A percentile compares a stretch with the other conserved stretches of the same genome.
Evolutionary conservation across 2,113 vertebrate species (phyloP).

Genomic region (Morone chrysops): DNA sequence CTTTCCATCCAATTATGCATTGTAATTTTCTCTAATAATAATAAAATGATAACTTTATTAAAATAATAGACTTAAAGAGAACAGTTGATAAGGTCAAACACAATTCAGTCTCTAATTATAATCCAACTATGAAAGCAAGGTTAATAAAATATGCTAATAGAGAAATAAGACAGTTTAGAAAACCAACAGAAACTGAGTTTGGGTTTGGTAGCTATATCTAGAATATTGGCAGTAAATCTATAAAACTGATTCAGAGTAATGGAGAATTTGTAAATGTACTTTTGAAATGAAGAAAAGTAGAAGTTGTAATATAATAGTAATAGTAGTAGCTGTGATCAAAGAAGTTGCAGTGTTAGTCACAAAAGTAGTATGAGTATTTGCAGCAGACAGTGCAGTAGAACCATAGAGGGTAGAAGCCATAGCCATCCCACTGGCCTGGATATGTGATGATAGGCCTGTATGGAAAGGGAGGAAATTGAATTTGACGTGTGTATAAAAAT

Average conservation of each 20-base stretch:
- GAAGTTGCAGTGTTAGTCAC: neutral
- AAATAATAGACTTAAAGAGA: neutral
- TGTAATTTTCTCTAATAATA: neutral
- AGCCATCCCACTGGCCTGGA: conserved; percentile 5
- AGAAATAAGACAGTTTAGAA: neutral
- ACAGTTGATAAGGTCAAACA: neutral
- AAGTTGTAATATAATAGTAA: neutral
- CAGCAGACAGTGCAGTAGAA: neutral
- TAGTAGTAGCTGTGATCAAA: neutral
- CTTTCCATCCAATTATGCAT: neutral
- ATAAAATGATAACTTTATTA: neutral
- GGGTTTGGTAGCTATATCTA: neutral
- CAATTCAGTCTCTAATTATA: neutral
- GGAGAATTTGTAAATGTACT: too few relatives aligned
- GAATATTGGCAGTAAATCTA: neutral
- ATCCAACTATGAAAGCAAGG: neutral
- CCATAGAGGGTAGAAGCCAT: neutral
- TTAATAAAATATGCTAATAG: neutral
- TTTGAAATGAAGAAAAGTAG: neutral
- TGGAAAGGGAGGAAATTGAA: conserved; percentile 35
- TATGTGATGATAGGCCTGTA: conserved; percentile 1
- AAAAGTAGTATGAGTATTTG: neutral
- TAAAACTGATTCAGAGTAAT: neutral
- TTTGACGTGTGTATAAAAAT: conserved; percentile 45
- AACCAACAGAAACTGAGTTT: neutral